Evolutionary conservation across 2,888 invertebrate species (phyloP).

Genomic region (Patella depressa): DNA sequence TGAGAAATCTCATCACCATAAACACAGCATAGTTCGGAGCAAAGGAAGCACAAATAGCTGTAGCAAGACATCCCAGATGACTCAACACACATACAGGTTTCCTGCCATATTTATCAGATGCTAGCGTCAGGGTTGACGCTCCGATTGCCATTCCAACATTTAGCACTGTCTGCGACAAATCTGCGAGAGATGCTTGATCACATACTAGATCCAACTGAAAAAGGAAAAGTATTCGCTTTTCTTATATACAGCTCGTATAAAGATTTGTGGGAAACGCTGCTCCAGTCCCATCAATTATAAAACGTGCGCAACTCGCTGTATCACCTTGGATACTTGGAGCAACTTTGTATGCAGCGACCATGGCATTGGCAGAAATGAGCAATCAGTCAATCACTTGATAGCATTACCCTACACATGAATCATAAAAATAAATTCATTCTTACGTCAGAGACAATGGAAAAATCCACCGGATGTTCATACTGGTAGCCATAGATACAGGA

Average conservation of each 20-base stretch:
- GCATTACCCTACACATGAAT: no score
- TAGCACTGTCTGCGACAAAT: background rate
- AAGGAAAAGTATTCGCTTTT: no score
- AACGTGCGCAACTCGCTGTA: no score
- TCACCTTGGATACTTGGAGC: no score
- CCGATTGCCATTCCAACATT: background rate
- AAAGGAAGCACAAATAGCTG: background rate
- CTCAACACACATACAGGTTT: background rate
- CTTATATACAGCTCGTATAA: no score
- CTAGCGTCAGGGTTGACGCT: background rate
- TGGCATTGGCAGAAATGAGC: no score
- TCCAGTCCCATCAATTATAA: no score
- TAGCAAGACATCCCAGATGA: background rate
- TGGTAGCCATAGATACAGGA: background rate
- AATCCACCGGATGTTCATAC: background rate
- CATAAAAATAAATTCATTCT: background rate
- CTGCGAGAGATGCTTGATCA: background rate
- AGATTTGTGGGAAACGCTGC: no score
- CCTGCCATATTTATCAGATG: background rate
- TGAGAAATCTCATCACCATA: background rate
- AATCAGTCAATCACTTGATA: no score
- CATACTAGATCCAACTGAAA: background rate
- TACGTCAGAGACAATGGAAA: background rate
- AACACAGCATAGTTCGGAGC: background rate
- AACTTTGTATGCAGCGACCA: no score